A percentile compares a stretch with the other conserved stretches of the same genome.
These are phyloP conservation scores for Trachelus tabidus DNA, from an alignment of 2,888 invertebrate species.

Conservation along the genomic window DNA sequence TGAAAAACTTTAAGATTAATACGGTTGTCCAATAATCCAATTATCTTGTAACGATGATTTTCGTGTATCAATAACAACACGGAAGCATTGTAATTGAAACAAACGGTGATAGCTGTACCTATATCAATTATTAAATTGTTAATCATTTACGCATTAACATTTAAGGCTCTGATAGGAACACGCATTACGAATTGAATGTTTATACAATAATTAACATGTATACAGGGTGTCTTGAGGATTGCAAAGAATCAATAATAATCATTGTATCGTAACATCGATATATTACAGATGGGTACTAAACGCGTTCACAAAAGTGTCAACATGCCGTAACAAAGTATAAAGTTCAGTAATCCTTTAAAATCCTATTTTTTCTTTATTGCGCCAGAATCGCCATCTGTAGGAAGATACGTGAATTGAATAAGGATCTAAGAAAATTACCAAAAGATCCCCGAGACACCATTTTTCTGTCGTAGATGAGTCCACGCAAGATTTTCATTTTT, in stretches of 20 bases:
- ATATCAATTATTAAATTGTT: conserved; percentile 23
- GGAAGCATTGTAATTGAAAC: background rate
- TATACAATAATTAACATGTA: conserved; percentile 3
- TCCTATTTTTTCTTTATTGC: background rate
- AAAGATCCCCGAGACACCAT: background rate
- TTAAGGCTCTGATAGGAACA: conserved; percentile 36
- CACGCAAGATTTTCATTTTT: too few relatives aligned
- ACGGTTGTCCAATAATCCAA: background rate
- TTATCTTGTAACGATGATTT: background rate
- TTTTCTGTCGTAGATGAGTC: background rate
- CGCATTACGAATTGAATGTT: conserved; percentile 16
- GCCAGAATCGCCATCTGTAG: background rate
- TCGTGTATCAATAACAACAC: background rate
- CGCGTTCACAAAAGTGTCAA: background rate
- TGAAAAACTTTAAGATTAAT: background rate
- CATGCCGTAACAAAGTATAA: background rate
- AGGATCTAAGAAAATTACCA: background rate
- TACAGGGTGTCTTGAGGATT: conserved; percentile 2
- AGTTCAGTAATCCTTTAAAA: background rate
- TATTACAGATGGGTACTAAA: background rate
- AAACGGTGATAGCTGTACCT: background rate
- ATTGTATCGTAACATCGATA: background rate
- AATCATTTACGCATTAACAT: conserved; percentile 28
- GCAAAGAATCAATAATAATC: background rate
- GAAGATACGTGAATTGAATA: background rate